Evolutionary conservation across 2,113 vertebrate genomes (phyloP).

Genomic region (Plectropomus leopardus): DNA sequence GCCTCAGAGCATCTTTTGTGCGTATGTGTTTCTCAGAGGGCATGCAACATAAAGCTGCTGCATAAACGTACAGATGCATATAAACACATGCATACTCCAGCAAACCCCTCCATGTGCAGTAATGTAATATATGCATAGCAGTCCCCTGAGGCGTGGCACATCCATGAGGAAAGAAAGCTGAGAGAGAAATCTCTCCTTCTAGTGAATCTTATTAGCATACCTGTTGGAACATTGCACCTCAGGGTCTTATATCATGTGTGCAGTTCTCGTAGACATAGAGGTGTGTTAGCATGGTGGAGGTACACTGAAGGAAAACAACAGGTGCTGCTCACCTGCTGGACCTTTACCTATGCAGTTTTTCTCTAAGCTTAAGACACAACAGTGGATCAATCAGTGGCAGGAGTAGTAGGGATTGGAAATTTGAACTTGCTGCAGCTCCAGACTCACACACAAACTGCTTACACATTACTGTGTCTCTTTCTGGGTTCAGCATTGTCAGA

Average conservation of each 20-base stretch:
- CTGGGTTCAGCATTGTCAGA: too few species aligned
- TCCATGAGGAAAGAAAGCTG: conserved; percentile 46
- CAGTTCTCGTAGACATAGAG: conserved; percentile 26
- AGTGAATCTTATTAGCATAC: conserved; percentile 66
- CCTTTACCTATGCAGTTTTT: conserved; percentile 31
- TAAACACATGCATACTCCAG: conserved; percentile 2
- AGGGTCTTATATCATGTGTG: conserved; percentile 21
- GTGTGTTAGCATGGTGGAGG: conserved; percentile 21
- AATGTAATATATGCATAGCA: conserved; percentile 59
- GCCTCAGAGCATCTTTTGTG: conserved; percentile 17
- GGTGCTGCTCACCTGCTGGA: conserved; percentile 20
- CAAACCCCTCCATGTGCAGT: conserved; percentile 35
- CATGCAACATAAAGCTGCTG: background rate
- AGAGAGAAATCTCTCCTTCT: conserved; percentile 54
- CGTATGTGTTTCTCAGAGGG: conserved; percentile 26
- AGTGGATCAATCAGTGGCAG: conserved; percentile 26
- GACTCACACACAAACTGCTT: conserved; percentile 31
- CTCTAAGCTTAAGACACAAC: conserved; percentile 44
- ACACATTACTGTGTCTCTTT: conserved; percentile 23
- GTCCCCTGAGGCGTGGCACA: conserved; percentile 47
- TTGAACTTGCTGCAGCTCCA: conserved; percentile 26
- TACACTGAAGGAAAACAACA: conserved; percentile 52
- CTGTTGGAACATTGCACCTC: conserved; percentile 41
- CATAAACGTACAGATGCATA: conserved; percentile 9
- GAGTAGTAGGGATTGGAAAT: conserved; percentile 19